Conservation (phyloP, 2,797 vertebrate genomes). For the Sphenopsis melanotis region DNA sequence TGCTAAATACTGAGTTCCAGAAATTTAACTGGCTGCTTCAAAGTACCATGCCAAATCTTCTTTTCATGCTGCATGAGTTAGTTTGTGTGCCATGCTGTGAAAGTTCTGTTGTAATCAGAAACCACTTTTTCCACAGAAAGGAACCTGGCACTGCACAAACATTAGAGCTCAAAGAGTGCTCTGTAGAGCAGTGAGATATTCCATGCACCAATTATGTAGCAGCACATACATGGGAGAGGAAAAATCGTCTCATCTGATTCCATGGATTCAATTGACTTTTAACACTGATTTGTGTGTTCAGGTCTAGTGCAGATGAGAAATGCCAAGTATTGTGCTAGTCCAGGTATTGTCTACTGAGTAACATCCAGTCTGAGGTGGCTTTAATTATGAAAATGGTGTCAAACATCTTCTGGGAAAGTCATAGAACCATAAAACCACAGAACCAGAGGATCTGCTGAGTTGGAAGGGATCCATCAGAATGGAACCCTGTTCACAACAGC, state of each 20-base stretch:
- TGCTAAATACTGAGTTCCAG: not conserved
- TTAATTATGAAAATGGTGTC: not conserved
- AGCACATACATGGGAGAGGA: not conserved
- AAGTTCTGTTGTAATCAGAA: not conserved
- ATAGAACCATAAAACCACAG: not conserved
- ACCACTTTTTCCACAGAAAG: not conserved
- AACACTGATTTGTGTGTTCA: not conserved
- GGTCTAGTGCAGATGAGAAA: not conserved
- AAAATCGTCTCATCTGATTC: not conserved
- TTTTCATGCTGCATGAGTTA: not conserved
- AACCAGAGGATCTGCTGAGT: not conserved
- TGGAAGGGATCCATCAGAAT: not conserved
- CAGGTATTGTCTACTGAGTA: not conserved
- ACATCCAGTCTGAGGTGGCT: not conserved
- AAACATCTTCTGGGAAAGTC: not conserved
- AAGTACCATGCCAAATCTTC: not conserved
- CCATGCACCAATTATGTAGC: not conserved
- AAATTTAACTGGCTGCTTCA: not conserved
- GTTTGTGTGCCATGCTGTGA: not conserved
- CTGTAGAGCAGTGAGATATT: not conserved
- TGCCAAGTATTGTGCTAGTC: not conserved
- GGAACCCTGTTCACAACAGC: rapidly evolving
- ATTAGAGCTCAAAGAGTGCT: not conserved
- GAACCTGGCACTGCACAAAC: not conserved
- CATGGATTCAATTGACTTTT: not conserved